Evolutionary conservation across 2,797 vertebrate species (phyloP), one percentile per base, ranked within the genome.

Genomic region (Taeniopygia guttata): DNA sequence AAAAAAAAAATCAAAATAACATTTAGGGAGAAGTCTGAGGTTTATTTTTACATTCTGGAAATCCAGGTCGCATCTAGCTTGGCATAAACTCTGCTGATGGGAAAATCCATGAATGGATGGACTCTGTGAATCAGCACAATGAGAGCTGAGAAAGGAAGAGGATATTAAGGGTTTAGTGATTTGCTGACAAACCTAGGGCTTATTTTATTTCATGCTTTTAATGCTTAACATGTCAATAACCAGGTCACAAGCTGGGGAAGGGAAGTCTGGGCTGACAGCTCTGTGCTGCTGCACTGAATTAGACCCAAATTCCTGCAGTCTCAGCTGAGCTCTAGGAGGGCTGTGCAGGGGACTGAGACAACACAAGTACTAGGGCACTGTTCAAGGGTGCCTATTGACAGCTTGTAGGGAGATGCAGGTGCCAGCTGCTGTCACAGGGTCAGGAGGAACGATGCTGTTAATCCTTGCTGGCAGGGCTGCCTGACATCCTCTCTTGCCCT

Each of bases 121-220:
- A 49, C 77, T 90, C 74, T 87, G n/a, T 80, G 84, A 95, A 89
- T 93, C 76, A 84, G 76, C 87, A 85, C 73, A 70, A 81, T 63
- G 84, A 79, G 94, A 93, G 87, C 87, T 79, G 77, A 84, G 95
- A 94, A 91, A 87, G 60, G 89, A 95, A 93, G n/a, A 76, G 74
- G 74, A 84, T 94, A 58, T 84, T 89, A 79, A 86, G 43, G 66
- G 69, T 95, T 92, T 89, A 86, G 79, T 94, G 42, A 91, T 78
- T 92, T 88, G 76, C 91, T 96, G 92, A 92, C 69, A 94, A 93
- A 91, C 45, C 36, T 68, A 40, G 66, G 60, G 43, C 38, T 93
- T 75, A 72, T 30, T 51, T 69, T 73, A 87, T 68, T 64, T 46
- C 8, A 9, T 54, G 80, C 74, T 88, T 91, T 84, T 94, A 87